Evolutionary conservation across 2,888 invertebrate species (phyloP).

Genomic region (Megaustenia siamemsis): DNA sequence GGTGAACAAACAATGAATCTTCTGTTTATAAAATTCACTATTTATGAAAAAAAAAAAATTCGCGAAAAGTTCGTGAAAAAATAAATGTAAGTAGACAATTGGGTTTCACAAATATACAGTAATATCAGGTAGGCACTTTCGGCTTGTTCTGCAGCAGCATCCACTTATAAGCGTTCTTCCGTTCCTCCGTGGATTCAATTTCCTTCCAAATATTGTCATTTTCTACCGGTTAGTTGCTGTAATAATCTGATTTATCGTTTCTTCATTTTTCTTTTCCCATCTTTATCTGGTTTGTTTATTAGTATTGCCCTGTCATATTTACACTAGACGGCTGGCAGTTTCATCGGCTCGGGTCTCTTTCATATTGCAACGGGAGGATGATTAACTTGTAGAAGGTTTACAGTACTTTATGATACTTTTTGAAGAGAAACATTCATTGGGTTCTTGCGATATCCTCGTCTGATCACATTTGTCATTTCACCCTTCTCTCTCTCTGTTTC

Average conservation of each 20-base stretch:
- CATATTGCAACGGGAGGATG: background rate
- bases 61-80: background rate
- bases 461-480: too few relatives aligned
- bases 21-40: background rate
- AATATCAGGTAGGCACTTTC: background rate
- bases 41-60: background rate
- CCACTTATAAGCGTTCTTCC: background rate
- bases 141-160: background rate
- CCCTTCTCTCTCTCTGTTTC: background rate
- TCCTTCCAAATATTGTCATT: slow-evolving; percentile 27
- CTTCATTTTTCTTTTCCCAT: slow-evolving; percentile 20
- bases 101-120: background rate
- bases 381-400: background rate
- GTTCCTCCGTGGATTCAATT: background rate
- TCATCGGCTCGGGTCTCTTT: too few relatives aligned
- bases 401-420: background rate
- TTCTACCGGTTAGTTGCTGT: background rate
- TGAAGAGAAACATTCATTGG: background rate
- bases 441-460: background rate
- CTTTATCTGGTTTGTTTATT: slow-evolving; percentile 6
- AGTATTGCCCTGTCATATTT: slow-evolving; percentile 34
- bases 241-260: slow-evolving; percentile 1
- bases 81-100: background rate
- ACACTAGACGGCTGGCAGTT: background rate
- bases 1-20: background rate